Base-by-base conservation (phyloP, 2,113 vertebrate genomes). In the Tupaia tana region DNA sequence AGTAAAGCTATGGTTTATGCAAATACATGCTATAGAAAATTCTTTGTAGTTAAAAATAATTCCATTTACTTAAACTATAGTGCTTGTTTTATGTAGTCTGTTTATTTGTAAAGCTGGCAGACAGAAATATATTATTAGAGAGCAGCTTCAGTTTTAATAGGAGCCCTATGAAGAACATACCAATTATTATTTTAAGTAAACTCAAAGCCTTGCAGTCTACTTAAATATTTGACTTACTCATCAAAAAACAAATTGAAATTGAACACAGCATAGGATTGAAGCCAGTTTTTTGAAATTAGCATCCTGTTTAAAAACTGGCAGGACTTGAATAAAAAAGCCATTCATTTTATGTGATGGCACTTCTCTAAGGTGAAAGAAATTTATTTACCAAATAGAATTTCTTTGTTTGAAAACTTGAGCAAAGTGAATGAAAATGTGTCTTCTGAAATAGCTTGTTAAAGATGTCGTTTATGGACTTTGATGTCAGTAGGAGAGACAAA, bases 171-270 rank as follows among this genome's bases (percentile, higher is more conserved):
- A 87, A 86, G 29, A 96, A 9, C 63, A 61, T 66, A 81, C 54
- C 43, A 86, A 3, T 89, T 93, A 75, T 88, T 87, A 64, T 75
- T 96, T 92, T 34, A 64, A n/a, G 20, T 91, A 34, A 74, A 6
- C 18, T 61, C 29, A 86, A 31, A 94, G 69, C 70, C 56, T 88
- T 93, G 27, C 74, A 58, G 24, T 74, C 67, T 90, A 34, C 74
- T 92, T 96, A 77, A 83, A 74, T 83, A 70, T 92, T 95, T 83
- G 54, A 67, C 20, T 82, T 90, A 31, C 56, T 90, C 43, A 25
- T 94, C 69, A 95, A 83, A 94, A 95, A 90, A 54, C 69, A 95
- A 82, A 80, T 52, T 81, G 78, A 88, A 95, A 63, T 86, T 89
- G 75, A 94, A 77, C 29, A 86, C 70, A 90, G 58, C 69, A 31